phyloP scores from a whole-genome alignment of 2,113 vertebrate species.

The Peromyscus californicus region DNA sequence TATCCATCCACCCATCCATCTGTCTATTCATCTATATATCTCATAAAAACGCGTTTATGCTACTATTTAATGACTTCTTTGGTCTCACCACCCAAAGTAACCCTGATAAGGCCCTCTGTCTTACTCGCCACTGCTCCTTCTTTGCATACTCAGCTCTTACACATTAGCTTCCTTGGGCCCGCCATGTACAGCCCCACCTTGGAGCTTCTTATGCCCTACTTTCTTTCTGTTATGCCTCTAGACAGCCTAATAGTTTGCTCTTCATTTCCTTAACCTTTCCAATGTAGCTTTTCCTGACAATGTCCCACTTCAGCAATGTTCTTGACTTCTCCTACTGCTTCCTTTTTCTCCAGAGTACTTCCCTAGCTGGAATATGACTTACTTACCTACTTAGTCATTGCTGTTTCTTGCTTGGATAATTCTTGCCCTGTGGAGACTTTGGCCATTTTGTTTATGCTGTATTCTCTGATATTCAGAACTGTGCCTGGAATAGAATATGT shows the following conservation, averaged over 20 bases:
- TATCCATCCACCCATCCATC: background rate
- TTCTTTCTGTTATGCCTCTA: background rate
- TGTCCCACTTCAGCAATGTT: background rate
- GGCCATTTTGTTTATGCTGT: conserved; percentile 11
- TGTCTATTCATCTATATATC: background rate
- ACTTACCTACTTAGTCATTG: background rate
- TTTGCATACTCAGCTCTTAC: background rate
- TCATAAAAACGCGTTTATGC: background rate
- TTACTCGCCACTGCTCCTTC: background rate
- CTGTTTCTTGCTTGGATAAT: background rate
- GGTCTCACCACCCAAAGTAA: background rate
- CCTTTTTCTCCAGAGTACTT: conserved; percentile 11
- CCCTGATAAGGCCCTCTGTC: background rate
- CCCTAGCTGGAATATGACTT: conserved; percentile 9
- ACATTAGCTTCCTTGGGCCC: background rate
- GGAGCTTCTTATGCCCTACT: background rate
- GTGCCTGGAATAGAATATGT: background rate
- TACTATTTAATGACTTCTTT: background rate
- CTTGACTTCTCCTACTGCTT: background rate
- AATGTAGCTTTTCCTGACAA: background rate
- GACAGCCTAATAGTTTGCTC: background rate
- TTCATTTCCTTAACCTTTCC: conserved; percentile 21
- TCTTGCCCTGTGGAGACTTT: background rate
- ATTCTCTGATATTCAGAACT: background rate
- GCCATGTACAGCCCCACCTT: background rate